Evolutionary conservation across 30 jellyfish, hydroid and myxozoan genomes (phyloP), one percentile per base, ranked within the genome.

Genomic region (Nemopilema nomurai): DNA sequence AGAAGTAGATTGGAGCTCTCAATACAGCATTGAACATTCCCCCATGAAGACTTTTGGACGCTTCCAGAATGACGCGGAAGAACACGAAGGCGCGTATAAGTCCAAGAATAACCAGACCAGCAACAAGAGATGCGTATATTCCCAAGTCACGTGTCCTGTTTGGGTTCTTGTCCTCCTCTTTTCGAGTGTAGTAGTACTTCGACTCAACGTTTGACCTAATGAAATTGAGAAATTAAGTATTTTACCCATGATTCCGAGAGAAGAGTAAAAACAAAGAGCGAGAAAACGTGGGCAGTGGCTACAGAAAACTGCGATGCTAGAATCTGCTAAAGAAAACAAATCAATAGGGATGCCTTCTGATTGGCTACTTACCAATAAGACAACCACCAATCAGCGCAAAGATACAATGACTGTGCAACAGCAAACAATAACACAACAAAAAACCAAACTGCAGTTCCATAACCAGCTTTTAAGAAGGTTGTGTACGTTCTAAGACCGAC

Each of bases 311-410:
- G 57, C n/a, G n/a, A n/a, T n/a, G n/a, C n/a, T n/a, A n/a, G n/a
- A n/a, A n/a, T n/a, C n/a, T n/a, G n/a, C n/a, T n/a, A n/a, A n/a
- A n/a, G n/a, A n/a, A n/a, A n/a, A n/a, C n/a, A n/a, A n/a, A n/a
- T n/a, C n/a, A n/a, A n/a, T n/a, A n/a, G n/a, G n/a, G 57, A 13
- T 13, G 57, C 57, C 57, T 41, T 41, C 13, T 41, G 9, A 41
- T 41, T 41, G 57, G 57, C 13, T 41, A 19, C 90, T 23, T 77
- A 90, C 97, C 97, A 90, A 33, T 90, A 71, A 0, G 95, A 68
- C 41, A 90, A 89, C 95, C 95, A 90, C 92, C 92, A 90, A 62
- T 90, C 97, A 76, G 97, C 97, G 51, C 71, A 28, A 16, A 83
- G 86, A 53, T 77, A 90, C 16, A 79, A 72, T 16, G 91, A 88